Evolutionary conservation across 2,113 vertebrate genomes (phyloP), one percentile per base, ranked within the genome.

Genomic region (Crotalus viridis): DNA sequence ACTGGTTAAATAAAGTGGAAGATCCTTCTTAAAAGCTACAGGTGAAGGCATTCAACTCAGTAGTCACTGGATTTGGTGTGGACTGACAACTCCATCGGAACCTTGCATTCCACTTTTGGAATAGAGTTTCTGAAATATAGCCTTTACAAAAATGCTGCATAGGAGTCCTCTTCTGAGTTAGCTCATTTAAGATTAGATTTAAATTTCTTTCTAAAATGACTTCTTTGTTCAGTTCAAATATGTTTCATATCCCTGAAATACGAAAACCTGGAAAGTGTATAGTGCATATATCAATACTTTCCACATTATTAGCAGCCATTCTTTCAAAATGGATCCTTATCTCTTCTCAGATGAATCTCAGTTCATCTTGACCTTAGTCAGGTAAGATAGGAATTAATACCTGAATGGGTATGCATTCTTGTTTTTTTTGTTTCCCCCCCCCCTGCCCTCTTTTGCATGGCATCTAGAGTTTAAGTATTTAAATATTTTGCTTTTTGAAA

Each of bases 401-500:
- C 22, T 90, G 13, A 51, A 89, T 59, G 10, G 24, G 24, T 56
- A 57, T 59, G 55, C 4, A 48, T 89, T 43, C 33, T 39, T 54
- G 51, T 13, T 7, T n/a, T n/a, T 33, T 48, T 85, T 13, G 13
- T 39, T n/a, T 13, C 13, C 61, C 48, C 48, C 10, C 24, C 28
- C 39, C 1, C 33, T 0, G 43, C 4, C n/a, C 43, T 2, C 43
- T 33, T 56, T 85, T 81, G 21, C 13, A 46, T n/a, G 43, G 10
- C 46, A 94, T 95, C 95, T 95, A 94, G 93, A 90, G 92, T 95
- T 94, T 95, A 56, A 85, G 21, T 55, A 7, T 85, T 8, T 56
- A 54, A 12, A 6, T 39, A 81, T 46, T 28, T 89, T 26, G 46
- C n/a, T 51, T 57, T 48, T 51, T 46, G 59, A 17, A 59, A n/a